These are phyloP conservation scores for Agrotis segetum DNA, from an alignment of 2,888 invertebrate species.

Conservation along the genomic window DNA sequence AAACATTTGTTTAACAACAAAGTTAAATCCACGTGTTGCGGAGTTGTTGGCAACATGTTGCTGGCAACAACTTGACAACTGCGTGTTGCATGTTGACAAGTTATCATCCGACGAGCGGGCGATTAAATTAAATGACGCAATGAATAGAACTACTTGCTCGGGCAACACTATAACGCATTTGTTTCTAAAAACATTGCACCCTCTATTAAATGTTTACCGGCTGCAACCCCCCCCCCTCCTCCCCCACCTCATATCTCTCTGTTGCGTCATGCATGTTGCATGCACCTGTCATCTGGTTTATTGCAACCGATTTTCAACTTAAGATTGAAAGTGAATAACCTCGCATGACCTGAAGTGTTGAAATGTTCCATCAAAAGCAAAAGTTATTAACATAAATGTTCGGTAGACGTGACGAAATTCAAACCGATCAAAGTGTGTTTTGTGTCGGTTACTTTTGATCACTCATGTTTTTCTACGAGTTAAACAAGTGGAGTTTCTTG, in stretches of 20 bases:
- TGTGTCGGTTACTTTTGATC: background rate
- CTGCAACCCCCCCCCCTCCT: background rate
- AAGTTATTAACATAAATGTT: constrained; percentile 2
- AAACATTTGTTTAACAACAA: too few relatives aligned
- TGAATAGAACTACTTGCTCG: too few relatives aligned
- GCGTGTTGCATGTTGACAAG: too few relatives aligned
- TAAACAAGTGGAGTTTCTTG: too few relatives aligned
- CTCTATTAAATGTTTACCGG: too few relatives aligned
- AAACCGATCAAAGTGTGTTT: background rate
- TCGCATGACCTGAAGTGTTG: background rate
- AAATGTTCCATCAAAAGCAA: constrained; percentile 15
- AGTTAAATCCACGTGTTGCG: too few relatives aligned
- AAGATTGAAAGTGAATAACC: constrained; percentile 11
- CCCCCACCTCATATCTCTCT: background rate
- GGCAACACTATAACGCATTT: too few relatives aligned
- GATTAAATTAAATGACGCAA: too few relatives aligned
- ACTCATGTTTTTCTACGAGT: background rate
- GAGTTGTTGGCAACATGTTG: too few relatives aligned
- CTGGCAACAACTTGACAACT: too few relatives aligned
- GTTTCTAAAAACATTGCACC: too few relatives aligned
- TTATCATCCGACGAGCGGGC: too few relatives aligned
- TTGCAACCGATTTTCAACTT: constrained; percentile 21
- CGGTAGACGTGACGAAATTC: constrained; percentile 8
- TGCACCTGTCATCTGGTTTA: constrained; percentile 12
- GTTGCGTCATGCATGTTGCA: constrained; percentile 12